Conservation (phyloP, 2,113 vertebrate genomes). For the Chinchilla lanigera region DNA sequence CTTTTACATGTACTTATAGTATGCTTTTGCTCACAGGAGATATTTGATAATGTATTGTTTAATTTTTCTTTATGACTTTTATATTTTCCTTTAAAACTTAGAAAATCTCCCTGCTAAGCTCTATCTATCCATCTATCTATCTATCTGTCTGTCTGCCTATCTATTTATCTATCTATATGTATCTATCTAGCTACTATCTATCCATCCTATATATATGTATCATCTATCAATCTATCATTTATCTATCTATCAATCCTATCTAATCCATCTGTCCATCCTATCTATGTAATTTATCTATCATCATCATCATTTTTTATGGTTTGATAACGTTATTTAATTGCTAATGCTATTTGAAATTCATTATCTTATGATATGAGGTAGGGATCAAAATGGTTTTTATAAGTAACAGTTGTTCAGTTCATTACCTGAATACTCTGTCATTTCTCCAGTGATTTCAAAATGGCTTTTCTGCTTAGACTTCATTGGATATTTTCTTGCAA, state of each 20-base stretch:
- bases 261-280: too few relatives aligned
- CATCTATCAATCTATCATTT: too few relatives aligned
- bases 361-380: background rate
- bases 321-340: background rate
- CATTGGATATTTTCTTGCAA: background rate
- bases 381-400: background rate
- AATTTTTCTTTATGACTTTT: background rate
- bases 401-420: background rate
- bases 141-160: too few relatives aligned
- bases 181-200: too few relatives aligned
- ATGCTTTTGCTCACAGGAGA: background rate
- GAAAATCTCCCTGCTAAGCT: background rate
- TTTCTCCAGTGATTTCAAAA: constrained; percentile 19
- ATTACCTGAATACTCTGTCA: background rate
- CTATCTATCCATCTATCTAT: background rate
- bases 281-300: too few relatives aligned
- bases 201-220: too few relatives aligned
- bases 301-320: constrained; percentile 3
- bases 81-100: background rate
- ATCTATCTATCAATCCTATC: background rate
- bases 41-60: background rate
- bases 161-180: too few relatives aligned
- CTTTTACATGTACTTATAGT: background rate
- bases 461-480: background rate
- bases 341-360: background rate